Percentiles rank a stretch among this genome's conserved stretches.
phyloP scores from a whole-genome alignment of 2,797 vertebrate species.

The Labroides dimidiatus region DNA sequence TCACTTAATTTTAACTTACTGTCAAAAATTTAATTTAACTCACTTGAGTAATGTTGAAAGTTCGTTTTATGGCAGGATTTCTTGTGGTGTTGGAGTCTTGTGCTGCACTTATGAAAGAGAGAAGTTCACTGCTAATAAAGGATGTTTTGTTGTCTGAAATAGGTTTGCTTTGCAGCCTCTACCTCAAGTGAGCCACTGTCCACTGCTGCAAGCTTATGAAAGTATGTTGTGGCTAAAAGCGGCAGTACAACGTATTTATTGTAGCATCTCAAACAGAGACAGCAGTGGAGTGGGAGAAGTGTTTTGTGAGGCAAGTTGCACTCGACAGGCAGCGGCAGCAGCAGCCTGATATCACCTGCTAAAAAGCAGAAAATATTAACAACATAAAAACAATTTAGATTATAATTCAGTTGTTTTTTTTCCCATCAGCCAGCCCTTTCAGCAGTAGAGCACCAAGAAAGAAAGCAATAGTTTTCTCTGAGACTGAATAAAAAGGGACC shows the following conservation, averaged over 20 bases:
- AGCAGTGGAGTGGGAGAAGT: neutral
- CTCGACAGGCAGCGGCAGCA: neutral
- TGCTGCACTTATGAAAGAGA: neutral
- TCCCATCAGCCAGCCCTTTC: neutral
- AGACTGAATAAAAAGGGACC: conserved; percentile 29
- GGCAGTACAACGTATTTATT: neutral
- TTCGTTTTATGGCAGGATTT: too few relatives aligned
- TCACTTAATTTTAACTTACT: too few relatives aligned
- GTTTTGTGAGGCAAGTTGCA: neutral
- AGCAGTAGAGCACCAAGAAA: conserved; percentile 26
- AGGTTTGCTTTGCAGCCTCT: neutral
- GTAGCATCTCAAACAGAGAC: conserved; percentile 2
- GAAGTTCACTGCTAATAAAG: neutral
- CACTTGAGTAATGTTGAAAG: too few relatives aligned
- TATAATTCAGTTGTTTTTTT: neutral
- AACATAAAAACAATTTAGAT: neutral
- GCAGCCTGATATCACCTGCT: neutral
- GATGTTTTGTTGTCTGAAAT: neutral
- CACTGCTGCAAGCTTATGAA: neutral
- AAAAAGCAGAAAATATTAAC: neutral
- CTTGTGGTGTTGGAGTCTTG: neutral
- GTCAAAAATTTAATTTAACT: too few relatives aligned
- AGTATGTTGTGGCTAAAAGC: neutral
- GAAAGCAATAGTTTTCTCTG: conserved; percentile 6
- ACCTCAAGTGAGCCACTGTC: neutral